phyloP scores from a whole-genome alignment of 2,888 invertebrate genomes.

The Cheilosia vernalis region DNA sequence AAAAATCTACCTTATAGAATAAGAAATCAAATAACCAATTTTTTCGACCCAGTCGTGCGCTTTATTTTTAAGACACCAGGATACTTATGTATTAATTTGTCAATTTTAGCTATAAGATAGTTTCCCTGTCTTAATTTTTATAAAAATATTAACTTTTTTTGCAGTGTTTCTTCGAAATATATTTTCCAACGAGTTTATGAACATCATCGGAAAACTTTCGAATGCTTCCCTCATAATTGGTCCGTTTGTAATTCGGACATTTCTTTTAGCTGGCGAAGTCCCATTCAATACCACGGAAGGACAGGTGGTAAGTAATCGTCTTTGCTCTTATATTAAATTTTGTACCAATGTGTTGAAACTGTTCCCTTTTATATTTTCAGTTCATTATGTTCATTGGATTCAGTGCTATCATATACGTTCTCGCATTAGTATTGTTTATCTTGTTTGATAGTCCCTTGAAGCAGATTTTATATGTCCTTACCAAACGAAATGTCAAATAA shows the following conservation, averaged over 20 bases:
- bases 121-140: background rate
- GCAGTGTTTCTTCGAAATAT: conserved; percentile 83
- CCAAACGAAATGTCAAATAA: conserved; percentile 18
- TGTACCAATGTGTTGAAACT: background rate
- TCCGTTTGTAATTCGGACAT: conserved; percentile 83
- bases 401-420: conserved; percentile 81
- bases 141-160: conserved; percentile 6
- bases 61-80: too few relatives aligned
- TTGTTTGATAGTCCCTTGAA: conserved; percentile 86
- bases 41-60: too few relatives aligned
- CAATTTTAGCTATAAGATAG: too few relatives aligned
- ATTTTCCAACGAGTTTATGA: conserved; percentile 83
- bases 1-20: too few relatives aligned
- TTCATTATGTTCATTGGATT: conserved; percentile 85
- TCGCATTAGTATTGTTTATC: conserved; percentile 84
- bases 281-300: conserved; percentile 84
- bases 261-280: conserved; percentile 84
- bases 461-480: conserved; percentile 82
- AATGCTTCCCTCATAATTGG: conserved; percentile 85
- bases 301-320: conserved; percentile 83
- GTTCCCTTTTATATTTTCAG: conserved; percentile 80
- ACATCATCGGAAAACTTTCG: conserved; percentile 85
- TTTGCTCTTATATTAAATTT: background rate
- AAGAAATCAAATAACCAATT: too few relatives aligned
- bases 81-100: too few relatives aligned